Evolutionary conservation across 1,140 invertebrate genomes (phyloP), one percentile per base, ranked within the genome.

Genomic region (Mactra quadrangularis): DNA sequence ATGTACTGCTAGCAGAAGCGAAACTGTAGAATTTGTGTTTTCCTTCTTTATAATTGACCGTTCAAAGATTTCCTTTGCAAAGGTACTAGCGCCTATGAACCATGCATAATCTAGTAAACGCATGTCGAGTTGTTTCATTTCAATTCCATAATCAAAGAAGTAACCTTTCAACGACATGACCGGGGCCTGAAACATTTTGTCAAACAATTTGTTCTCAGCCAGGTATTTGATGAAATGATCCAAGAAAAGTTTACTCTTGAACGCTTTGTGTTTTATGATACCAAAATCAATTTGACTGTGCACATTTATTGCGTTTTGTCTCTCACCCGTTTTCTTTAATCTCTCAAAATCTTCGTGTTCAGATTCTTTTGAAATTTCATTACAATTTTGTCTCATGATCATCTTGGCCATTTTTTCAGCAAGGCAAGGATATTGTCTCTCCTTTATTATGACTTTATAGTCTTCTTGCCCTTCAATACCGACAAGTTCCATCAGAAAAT

Each of bases 101-200:
- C 55, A 41, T 4, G 60, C 41, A 29, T 78, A 78, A 55, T 45
- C 76, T 31, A 45, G 25, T 2, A 78, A 27, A 45, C 60, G 64
- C 62, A 78, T 78, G n/a, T 55, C 62, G n/a, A 78, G 31, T 55
- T 45, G 9, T 1, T 55, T 29, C 60, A 68, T 68, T 35, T 19
- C 27, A 9, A 68, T 78, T 22, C 76, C 76, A 55, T 78, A 78
- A 33, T 68, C 64, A 25, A 78, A 47, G 27, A 78, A 78, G 35
- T 68, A 55, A 17, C 62, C 76, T 22, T 0, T 78, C 64, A 78
- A 55, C 33, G 35, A 38, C 27, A 78, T 68, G 1, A 78, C 76
- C 22, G 76, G 64, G 1, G 25, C 52, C 13, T 38, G 3, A 33
- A 78, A 66, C 25, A 68, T 13, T 13, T 68, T n/a, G 38, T 53